Percentiles rank a stretch among this genome's conserved stretches.
Conservation (phyloP, 2,113 vertebrate species). For the Morone chrysops region DNA sequence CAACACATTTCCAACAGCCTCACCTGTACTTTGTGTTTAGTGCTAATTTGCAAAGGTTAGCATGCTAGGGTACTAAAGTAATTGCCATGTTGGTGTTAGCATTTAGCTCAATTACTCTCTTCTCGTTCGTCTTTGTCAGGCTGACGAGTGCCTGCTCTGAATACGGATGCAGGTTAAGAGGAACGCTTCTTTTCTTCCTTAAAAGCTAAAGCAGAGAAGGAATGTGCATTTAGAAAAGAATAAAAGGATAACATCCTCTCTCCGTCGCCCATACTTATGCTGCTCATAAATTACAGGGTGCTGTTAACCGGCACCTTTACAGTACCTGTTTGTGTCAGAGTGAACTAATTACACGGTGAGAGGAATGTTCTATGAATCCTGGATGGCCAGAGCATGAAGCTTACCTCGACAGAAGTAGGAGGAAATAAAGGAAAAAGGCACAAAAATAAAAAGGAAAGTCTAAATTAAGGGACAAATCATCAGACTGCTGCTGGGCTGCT, state of each 20-base stretch:
- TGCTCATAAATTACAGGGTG: slow-evolving; percentile 42
- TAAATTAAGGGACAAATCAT: slow-evolving; percentile 7
- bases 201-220: slow-evolving; percentile 24
- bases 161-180: neutral
- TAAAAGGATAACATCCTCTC: neutral
- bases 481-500: slow-evolving; percentile 9
- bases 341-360: slow-evolving; percentile 42
- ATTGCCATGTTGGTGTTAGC: neutral
- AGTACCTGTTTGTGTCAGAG: slow-evolving; percentile 10
- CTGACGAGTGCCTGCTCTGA: neutral
- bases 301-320: slow-evolving; percentile 29
- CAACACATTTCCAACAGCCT: neutral
- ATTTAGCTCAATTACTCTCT: too few relatives aligned
- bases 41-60: neutral
- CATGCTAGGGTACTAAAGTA: neutral
- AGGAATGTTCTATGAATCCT: neutral
- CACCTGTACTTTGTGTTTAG: neutral
- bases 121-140: too few relatives aligned
- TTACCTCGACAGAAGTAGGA: slow-evolving; percentile 21
- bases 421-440: neutral
- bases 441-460: neutral
- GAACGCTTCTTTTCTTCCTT: neutral
- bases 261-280: slow-evolving; percentile 24
- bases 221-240: neutral
- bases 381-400: neutral